Percentiles rank a stretch among this genome's conserved stretches.
These are phyloP conservation scores for Catajapyx aquilonaris DNA, from an alignment of 1,140 invertebrate genomes.

Conservation along the genomic window DNA sequence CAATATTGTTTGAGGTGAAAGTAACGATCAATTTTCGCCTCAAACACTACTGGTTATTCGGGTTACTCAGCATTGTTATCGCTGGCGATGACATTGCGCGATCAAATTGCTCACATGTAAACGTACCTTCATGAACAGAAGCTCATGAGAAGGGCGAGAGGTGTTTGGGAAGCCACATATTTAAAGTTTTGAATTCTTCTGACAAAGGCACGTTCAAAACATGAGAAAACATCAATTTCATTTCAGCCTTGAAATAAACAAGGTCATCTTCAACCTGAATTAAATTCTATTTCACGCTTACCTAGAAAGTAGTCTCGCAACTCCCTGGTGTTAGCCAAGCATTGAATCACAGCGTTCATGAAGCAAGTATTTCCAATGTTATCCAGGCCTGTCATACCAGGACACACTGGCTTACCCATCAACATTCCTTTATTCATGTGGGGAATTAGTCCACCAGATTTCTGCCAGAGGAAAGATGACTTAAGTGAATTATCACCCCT, in stretches of 20 bases:
- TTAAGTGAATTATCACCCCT: background rate
- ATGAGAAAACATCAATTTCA: slow-evolving; percentile 21
- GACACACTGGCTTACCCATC: slow-evolving; percentile 37
- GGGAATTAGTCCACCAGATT: slow-evolving; percentile 18
- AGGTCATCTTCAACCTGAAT: slow-evolving; percentile 36
- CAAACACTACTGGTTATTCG: too few species aligned
- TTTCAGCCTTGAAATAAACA: slow-evolving; percentile 22
- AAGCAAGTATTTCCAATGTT: slow-evolving; percentile 36
- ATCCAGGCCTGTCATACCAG: slow-evolving; percentile 18
- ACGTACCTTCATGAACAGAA: too few species aligned
- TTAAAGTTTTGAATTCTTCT: background rate
- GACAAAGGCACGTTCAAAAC: slow-evolving; percentile 5
- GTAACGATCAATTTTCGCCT: too few species aligned
- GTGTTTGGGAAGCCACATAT: too few species aligned
- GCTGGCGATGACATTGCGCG: too few species aligned
- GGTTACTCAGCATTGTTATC: too few species aligned
- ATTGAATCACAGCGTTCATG: slow-evolving; percentile 32
- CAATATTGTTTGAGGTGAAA: too few species aligned
- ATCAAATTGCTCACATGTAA: too few species aligned
- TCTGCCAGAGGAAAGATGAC: background rate
- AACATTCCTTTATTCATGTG: slow-evolving; percentile 25
- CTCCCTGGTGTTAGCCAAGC: slow-evolving; percentile 27
- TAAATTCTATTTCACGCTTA: slow-evolving; percentile 21
- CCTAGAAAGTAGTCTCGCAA: slow-evolving; percentile 26
- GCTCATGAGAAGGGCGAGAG: too few species aligned